Percentiles rank a stretch among this genome's conserved stretches.
Evolutionary conservation across 2,888 invertebrate genomes (phyloP).

Genomic region (Catocala fraxini): DNA sequence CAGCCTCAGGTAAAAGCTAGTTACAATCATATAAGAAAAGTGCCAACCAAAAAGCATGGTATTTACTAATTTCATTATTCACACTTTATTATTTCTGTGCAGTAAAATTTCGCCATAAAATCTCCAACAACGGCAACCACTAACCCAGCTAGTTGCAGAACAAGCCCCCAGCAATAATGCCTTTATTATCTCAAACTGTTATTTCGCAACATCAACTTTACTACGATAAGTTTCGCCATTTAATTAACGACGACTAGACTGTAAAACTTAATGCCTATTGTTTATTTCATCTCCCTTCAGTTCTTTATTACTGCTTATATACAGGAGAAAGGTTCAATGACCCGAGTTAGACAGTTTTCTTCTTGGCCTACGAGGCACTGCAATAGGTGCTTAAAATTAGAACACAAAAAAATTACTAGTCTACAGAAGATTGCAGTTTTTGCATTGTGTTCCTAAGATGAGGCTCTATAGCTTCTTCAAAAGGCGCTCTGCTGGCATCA

Average conservation of each 20-base stretch:
- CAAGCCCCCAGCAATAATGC: slow-evolving; percentile 35
- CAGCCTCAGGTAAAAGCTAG: too few relatives aligned
- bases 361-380: too few relatives aligned
- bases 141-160: slow-evolving; percentile 20
- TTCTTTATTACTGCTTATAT: slow-evolving; percentile 19
- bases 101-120: slow-evolving; percentile 31
- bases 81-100: slow-evolving; percentile 3
- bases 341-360: not conserved
- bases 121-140: slow-evolving; percentile 14
- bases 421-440: too few relatives aligned
- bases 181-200: slow-evolving; percentile 45
- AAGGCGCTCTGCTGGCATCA: too few relatives aligned
- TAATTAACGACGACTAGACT: slow-evolving; percentile 37
- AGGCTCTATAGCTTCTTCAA: too few relatives aligned
- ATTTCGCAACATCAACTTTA: slow-evolving; percentile 44
- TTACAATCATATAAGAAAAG: too few relatives aligned
- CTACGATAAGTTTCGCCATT: slow-evolving; percentile 45
- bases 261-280: slow-evolving; percentile 35
- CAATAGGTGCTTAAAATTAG: too few relatives aligned
- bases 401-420: too few relatives aligned
- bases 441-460: too few relatives aligned
- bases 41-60: too few relatives aligned
- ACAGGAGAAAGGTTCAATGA: not conserved
- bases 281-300: slow-evolving; percentile 26
- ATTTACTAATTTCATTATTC: not conserved